Base-by-base conservation (phyloP, 2,888 invertebrate genomes). In the Tachina lurida region DNA sequence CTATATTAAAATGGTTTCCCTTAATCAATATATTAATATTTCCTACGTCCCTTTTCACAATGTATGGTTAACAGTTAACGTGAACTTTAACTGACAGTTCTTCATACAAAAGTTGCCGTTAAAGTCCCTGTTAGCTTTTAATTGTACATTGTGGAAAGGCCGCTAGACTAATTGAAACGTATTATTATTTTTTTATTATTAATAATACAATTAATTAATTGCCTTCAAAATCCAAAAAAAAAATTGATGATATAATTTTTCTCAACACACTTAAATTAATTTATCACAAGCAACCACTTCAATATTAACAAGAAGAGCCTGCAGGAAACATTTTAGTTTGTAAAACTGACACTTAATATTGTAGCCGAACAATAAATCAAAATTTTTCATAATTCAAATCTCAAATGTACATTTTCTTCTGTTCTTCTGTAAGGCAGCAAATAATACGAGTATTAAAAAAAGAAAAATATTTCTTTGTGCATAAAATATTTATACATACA, bases 201-300 rank as follows among this genome's bases (percentile, higher is more conserved):
- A 31, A 52, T 10, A 52, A 4, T 13, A 68, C 10, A 56, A 60
- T 60, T 17, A 13, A 73, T 58, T 45, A 60, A 71, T 58, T n/a
- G 45, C n/a, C 10, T 49, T 10, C 12, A 5, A 31, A 65, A 52
- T 8, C 31, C 58, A 31, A 65, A 52, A n/a, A 31, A 71, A 12
- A 45, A 58, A 12, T 15, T 47, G 47, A 47, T 47, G 45, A 71
- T 10, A 47, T 17, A 1, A 13, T 13, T 12, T 31, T n/a, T 73
- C 47, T 60, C 31, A 31, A 56, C 15, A 71, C 45, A 58, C 45
- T 47, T 9, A 31, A 31, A 12, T 12, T 47, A 60, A 73, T 73
- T 74, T 52, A 74, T 63, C 49, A 43, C 41, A 39, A 74, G 17
- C 52, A 74, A 74, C 62, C 74, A 74, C 74, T 74, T 62, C 13